Evolutionary conservation across 2,113 vertebrate genomes (phyloP).

Genomic region (Boleophthalmus pectinirostris): DNA sequence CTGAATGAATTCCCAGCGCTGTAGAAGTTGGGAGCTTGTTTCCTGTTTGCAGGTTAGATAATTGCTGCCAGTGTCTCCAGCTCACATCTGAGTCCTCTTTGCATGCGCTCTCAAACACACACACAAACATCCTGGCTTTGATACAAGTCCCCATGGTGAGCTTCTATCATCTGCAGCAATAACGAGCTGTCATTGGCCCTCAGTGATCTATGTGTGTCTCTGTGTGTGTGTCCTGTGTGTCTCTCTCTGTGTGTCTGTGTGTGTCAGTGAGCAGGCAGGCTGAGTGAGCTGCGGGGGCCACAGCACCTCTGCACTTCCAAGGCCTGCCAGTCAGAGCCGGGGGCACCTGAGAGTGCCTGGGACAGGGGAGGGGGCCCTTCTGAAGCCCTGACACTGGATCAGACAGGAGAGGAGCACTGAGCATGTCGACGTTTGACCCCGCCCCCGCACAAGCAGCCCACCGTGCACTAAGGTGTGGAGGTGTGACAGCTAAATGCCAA

Average conservation of each 20-base stretch:
- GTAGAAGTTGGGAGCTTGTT: slow-evolving; percentile 8
- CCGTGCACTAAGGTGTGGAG: slow-evolving; percentile 28
- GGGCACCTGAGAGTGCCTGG: slow-evolving; percentile 65
- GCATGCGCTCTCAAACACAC: slow-evolving; percentile 15
- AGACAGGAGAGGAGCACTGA: slow-evolving; percentile 31
- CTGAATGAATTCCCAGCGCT: slow-evolving; percentile 6
- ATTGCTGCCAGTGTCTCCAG: slow-evolving; percentile 45
- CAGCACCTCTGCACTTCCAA: slow-evolving; percentile 71
- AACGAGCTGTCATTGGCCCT: slow-evolving; percentile 75
- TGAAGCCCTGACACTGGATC: slow-evolving; percentile 65
- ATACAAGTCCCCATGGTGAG: slow-evolving; percentile 70
- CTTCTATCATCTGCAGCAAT: slow-evolving; percentile 70
- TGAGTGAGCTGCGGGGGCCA: slow-evolving; percentile 62
- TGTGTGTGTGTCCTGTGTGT: slow-evolving; percentile 59
- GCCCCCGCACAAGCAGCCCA: slow-evolving; percentile 34
- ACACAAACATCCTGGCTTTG: slow-evolving; percentile 66
- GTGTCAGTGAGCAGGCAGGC: slow-evolving; percentile 61
- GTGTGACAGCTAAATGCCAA: slow-evolving; percentile 63
- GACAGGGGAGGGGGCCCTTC: slow-evolving; percentile 55
- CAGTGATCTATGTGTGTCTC: slow-evolving; percentile 71
- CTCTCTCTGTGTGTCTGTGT: slow-evolving; percentile 53
- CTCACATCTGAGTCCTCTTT: slow-evolving; percentile 47
- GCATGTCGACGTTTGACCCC: slow-evolving; percentile 61
- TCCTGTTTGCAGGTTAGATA: slow-evolving; percentile 37
- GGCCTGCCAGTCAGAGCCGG: slow-evolving; percentile 67